Evolutionary conservation across 2,113 vertebrate species (phyloP), one percentile per base, ranked within the genome.

Genomic region (Platichthys stellatus): DNA sequence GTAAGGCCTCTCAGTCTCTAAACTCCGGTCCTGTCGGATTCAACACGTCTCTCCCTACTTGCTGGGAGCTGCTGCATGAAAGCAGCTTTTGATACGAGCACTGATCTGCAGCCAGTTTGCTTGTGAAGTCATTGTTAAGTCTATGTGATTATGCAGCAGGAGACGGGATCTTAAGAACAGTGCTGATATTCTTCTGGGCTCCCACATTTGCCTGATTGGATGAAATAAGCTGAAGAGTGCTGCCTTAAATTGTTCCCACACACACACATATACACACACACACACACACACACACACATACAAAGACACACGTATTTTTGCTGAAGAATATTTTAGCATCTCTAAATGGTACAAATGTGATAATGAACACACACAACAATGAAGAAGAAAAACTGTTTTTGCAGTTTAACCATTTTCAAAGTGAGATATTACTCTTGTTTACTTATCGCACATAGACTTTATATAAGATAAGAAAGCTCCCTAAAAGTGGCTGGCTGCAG

Each of bases 231-330:
- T 74, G 40, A 2, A 49, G 40, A 82, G 63, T 54, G 63, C 38
- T 67, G 47, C 2, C 2, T 49, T 78, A 61, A 80, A 87, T 82
- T 80, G 78, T 81, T 76, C 38, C 71, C 14, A 73, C 38, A 72
- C 20, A 54, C n/a, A 49, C 31, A 67, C 40, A 77, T 43, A 69
- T 23, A 53, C 21, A 76, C 20, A 65, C 35, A 38, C 47, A 35
- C 45, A 69, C 26, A 69, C 7, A 38, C 2, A 26, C 26, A 26
- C 23, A 23, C 23, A 23, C 23, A 23, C 23, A 23, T 23, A 23
- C 23, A 23, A 23, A 23, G 18, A n/a, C 45, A 70, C 23, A 70
- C 21, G 38, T 20, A 12, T 77, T 66, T 71, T 66, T 71, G 31
- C n/a, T 58, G 54, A 59, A 78, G 61, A 72, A 23, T 78, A 62